Conservation (phyloP, 2,113 vertebrate species). For the Catharus bicknelli region DNA sequence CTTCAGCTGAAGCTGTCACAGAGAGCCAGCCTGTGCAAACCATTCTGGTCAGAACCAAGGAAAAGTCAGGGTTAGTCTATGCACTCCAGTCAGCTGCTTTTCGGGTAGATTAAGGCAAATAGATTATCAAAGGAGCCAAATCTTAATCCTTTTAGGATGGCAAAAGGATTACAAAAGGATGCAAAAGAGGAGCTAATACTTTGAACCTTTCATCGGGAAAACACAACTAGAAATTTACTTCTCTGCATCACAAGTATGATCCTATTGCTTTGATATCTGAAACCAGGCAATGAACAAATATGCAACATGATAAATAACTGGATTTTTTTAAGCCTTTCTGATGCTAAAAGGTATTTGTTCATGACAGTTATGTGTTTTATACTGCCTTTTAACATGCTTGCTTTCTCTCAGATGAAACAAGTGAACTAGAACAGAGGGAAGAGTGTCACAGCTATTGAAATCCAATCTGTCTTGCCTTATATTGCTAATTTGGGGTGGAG, state of each 20-base stretch:
- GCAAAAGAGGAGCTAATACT: not conserved
- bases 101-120: not conserved
- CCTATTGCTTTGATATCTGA: not conserved
- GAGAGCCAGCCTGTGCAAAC: not conserved
- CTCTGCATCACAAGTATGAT: not conserved
- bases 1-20: not conserved
- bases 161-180: not conserved
- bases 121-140: not conserved
- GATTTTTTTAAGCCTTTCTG: not conserved
- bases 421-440: not conserved
- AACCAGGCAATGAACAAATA: not conserved
- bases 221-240: not conserved
- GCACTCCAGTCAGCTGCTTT: not conserved
- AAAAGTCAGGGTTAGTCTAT: not conserved
- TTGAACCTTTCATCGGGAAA: not conserved
- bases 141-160: not conserved
- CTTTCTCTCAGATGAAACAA: not conserved
- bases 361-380: not conserved
- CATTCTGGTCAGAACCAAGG: not conserved
- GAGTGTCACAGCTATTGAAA: conserved; percentile 24
- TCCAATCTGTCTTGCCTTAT: not conserved
- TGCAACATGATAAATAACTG: not conserved
- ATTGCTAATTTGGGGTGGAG: not conserved
- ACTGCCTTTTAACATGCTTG: not conserved
- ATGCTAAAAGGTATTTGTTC: not conserved